These are phyloP conservation scores for Trachurus trachurus DNA, from an alignment of 2,797 vertebrate species.

Conservation along the genomic window DNA sequence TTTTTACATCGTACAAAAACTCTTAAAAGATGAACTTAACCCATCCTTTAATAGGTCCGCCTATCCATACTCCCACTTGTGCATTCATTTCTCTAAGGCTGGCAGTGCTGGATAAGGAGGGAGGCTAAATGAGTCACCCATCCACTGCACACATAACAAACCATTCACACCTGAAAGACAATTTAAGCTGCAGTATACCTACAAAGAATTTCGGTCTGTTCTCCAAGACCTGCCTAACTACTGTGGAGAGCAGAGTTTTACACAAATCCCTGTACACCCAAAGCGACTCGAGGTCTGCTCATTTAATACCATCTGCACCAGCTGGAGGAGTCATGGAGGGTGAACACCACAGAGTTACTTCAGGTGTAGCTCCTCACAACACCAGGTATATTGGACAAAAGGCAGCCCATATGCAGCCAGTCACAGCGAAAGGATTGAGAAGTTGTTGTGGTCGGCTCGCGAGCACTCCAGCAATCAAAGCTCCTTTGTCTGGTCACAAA, in stretches of 20 bases:
- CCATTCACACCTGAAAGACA: neutral
- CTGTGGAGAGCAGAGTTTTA: slow-evolving; percentile 35
- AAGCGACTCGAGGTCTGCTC: slow-evolving; percentile 17
- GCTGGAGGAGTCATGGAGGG: slow-evolving; percentile 17
- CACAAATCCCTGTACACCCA: slow-evolving; percentile 29
- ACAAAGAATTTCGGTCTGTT: slow-evolving; percentile 4
- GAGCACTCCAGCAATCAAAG: slow-evolving; percentile 31
- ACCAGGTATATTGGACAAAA: slow-evolving; percentile 24
- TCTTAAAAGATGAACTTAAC: neutral
- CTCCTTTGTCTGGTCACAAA: slow-evolving; percentile 25
- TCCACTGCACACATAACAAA: neutral
- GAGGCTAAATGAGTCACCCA: neutral
- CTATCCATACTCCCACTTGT: neutral
- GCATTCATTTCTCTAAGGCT: neutral
- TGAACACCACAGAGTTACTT: slow-evolving; percentile 22
- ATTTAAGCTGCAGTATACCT: slow-evolving; percentile 9
- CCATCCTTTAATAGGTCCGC: neutral
- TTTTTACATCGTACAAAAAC: neutral
- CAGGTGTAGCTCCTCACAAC: slow-evolving; percentile 13
- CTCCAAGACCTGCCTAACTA: slow-evolving; percentile 1
- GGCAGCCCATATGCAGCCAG: neutral
- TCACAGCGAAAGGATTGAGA: neutral
- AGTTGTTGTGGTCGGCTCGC: neutral
- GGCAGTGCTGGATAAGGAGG: neutral
- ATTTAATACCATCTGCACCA: slow-evolving; percentile 25